Conservation (phyloP, 2,113 vertebrate species). For the Thinocorus orbignyianus region DNA sequence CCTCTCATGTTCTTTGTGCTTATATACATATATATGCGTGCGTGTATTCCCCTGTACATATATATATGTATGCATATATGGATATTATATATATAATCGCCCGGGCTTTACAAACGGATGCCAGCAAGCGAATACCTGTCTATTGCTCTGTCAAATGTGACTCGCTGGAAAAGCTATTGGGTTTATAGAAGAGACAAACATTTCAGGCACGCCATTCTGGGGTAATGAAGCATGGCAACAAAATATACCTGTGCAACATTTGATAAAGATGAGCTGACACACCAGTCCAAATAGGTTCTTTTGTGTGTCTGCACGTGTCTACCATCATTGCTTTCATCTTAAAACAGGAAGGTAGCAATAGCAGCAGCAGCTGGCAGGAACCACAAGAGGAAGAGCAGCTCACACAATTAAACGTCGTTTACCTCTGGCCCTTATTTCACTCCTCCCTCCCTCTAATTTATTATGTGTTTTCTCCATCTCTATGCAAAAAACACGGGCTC, state of each 20-base stretch:
- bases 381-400: constrained; percentile 82
- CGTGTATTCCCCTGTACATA: background rate
- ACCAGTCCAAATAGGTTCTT: constrained; percentile 98
- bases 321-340: constrained; percentile 87
- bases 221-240: constrained; percentile 98
- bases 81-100: constrained; percentile 64
- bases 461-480: constrained; percentile 77
- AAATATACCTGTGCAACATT: constrained; percentile 99
- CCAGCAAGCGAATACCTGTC: constrained; percentile 70
- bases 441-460: constrained; percentile 82
- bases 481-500: constrained; percentile 80
- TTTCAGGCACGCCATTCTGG: constrained; percentile 96
- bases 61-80: background rate
- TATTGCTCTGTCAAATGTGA: constrained; percentile 81
- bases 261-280: constrained; percentile 99
- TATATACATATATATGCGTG: background rate
- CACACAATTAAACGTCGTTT: constrained; percentile 85
- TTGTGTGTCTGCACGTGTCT: constrained; percentile 91
- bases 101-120: constrained; percentile 70
- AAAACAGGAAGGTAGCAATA: constrained; percentile 78
- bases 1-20: background rate
- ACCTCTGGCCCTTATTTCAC: constrained; percentile 87
- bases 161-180: constrained; percentile 76
- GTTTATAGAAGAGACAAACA: constrained; percentile 93
- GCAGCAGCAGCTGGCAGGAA: constrained; percentile 87